Evolutionary conservation across 2,888 invertebrate genomes (phyloP).

Genomic region (Thereva unica): DNA sequence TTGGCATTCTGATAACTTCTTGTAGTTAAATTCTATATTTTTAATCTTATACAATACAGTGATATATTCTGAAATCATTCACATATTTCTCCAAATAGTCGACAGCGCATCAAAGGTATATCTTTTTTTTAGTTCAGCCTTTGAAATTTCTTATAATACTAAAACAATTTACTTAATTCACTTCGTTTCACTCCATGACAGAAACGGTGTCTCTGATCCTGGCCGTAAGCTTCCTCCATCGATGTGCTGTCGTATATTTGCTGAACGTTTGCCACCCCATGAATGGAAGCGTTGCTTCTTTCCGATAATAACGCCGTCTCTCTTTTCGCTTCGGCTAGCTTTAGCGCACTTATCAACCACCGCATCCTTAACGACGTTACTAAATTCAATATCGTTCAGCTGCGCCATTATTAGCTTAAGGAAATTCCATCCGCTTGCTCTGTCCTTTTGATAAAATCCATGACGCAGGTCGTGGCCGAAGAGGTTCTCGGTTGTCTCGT

Average conservation of each 20-base stretch:
- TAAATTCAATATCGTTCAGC: slow-evolving; percentile 53
- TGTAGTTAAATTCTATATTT: no score
- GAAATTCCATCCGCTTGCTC: slow-evolving; percentile 53
- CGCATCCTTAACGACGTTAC: slow-evolving; percentile 51
- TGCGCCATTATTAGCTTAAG: slow-evolving; percentile 54
- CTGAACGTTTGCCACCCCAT: slow-evolving; percentile 57
- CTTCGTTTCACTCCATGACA: not conserved
- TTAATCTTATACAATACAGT: no score
- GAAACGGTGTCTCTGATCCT: not conserved
- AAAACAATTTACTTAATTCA: no score
- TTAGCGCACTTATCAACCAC: slow-evolving; percentile 53
- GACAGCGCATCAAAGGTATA: no score
- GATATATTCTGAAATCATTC: no score
- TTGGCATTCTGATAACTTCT: no score
- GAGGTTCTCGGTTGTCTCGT: slow-evolving; percentile 41
- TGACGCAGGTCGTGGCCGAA: slow-evolving; percentile 7
- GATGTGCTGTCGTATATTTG: not conserved
- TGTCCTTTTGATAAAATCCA: slow-evolving; percentile 50
- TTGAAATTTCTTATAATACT: no score
- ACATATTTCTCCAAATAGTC: no score
- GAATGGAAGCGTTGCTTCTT: slow-evolving; percentile 58
- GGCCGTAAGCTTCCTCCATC: no score
- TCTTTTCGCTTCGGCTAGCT: slow-evolving; percentile 53
- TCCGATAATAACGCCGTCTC: slow-evolving; percentile 53
- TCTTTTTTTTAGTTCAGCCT: no score